Percentiles rank a stretch among this genome's conserved stretches.
These are phyloP conservation scores for Apeltes quadracus DNA, from an alignment of 2,113 vertebrate species.

Conservation along the genomic window DNA sequence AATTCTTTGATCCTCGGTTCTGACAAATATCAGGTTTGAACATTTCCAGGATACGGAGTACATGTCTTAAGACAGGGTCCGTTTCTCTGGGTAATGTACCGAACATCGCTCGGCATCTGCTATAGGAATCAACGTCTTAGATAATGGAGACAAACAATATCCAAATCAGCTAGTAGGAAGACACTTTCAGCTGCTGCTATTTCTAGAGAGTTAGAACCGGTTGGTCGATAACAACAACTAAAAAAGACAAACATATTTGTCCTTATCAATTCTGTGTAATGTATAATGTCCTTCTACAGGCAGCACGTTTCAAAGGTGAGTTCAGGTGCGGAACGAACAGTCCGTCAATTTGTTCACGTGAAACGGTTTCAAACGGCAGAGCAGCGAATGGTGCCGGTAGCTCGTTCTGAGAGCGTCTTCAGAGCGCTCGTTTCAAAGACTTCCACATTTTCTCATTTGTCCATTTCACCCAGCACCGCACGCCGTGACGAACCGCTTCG, in stretches of 20 bases:
- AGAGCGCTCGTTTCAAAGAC: not conserved
- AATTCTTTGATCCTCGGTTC: conserved; percentile 2
- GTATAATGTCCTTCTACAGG: not conserved
- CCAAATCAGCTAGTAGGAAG: not conserved
- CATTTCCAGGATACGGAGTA: not conserved
- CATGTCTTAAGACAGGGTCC: not conserved
- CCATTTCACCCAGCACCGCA: not conserved
- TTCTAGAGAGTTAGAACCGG: not conserved
- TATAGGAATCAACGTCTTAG: not conserved
- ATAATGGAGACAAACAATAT: not conserved
- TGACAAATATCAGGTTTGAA: not conserved
- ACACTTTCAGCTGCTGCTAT: not conserved
- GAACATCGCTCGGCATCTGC: not conserved
- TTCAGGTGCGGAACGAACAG: no score
- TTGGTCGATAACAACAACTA: not conserved
- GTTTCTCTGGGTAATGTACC: not conserved
- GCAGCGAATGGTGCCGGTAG: no score
- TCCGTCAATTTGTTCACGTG: no score
- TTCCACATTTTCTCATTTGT: not conserved
- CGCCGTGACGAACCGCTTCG: not conserved
- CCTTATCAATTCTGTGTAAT: not conserved
- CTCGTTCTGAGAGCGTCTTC: not conserved
- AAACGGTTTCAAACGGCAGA: no score
- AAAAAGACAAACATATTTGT: not conserved
- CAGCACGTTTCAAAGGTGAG: no score